phyloP scores from a whole-genome alignment of 2,888 invertebrate species.

The Myopa tessellatipennis region DNA sequence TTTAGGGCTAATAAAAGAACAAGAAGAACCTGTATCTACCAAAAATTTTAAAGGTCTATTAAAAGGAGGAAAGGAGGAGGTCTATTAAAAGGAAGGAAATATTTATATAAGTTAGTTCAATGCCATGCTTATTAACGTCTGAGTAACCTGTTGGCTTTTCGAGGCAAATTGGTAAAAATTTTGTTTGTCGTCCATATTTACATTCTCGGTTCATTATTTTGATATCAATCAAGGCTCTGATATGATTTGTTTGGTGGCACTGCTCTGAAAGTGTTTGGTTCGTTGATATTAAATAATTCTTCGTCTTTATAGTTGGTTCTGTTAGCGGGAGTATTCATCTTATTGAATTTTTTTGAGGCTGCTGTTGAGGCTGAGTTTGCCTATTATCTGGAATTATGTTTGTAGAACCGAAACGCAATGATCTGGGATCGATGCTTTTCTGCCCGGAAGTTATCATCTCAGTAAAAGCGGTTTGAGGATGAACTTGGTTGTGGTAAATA shows the following conservation, averaged over 20 bases:
- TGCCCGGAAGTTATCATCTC: neutral
- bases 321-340: conserved; percentile 7
- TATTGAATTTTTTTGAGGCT: conserved; percentile 1
- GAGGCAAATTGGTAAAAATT: conserved; percentile 42
- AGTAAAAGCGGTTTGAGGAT: neutral
- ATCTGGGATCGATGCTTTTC: neutral
- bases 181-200: conserved; percentile 27
- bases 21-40: conserved; percentile 41
- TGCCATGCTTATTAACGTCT: conserved; percentile 23
- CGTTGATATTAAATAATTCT: conserved; percentile 19
- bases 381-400: neutral
- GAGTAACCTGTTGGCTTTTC: conserved; percentile 29
- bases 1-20: conserved; percentile 43
- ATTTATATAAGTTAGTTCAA: conserved; percentile 37
- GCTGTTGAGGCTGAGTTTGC: conserved; percentile 15
- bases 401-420: conserved; percentile 1
- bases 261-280: conserved; percentile 13
- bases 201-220: neutral
- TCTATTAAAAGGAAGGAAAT: no score
- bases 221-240: neutral
- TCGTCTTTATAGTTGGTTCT: neutral
- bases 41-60: conserved; percentile 41
- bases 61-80: no score
- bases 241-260: conserved; percentile 9
- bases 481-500: neutral